These are phyloP conservation scores for Antedon mediterranea DNA, from an alignment of 53 echinoderm and acorn worm genomes.

Conservation along the genomic window DNA sequence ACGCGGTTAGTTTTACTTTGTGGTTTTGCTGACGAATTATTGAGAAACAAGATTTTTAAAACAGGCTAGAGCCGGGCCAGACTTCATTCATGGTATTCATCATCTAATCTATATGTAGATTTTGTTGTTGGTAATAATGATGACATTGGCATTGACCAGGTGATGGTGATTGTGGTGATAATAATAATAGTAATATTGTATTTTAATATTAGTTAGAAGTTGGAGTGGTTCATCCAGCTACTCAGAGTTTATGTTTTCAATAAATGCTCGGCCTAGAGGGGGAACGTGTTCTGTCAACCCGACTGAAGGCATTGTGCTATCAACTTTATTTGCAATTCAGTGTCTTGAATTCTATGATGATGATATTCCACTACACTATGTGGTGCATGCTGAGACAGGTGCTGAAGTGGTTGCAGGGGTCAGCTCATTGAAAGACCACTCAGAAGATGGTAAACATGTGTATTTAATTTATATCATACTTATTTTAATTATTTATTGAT, in stretches of 20 bases:
- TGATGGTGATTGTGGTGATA: too few relatives aligned
- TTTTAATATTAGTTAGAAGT: slow-evolving; percentile 31
- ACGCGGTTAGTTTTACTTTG: too few relatives aligned
- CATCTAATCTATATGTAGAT: too few relatives aligned
- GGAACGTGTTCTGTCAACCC: slow-evolving; percentile 55
- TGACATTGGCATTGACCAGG: neutral
- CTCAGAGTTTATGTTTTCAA: slow-evolving; percentile 53
- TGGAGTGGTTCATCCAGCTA: slow-evolving; percentile 51
- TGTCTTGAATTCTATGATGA: slow-evolving; percentile 56
- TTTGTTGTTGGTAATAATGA: neutral
- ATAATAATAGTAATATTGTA: neutral
- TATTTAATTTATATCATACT: neutral
- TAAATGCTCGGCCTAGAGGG: slow-evolving; percentile 49
- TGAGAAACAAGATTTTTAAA: too few relatives aligned
- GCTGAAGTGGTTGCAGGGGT: slow-evolving; percentile 23
- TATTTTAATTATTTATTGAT: neutral
- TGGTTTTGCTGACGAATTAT: too few relatives aligned
- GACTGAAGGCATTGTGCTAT: slow-evolving; percentile 40
- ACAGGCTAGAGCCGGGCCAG: too few relatives aligned
- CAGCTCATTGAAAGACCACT: slow-evolving; percentile 14
- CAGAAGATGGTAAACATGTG: neutral
- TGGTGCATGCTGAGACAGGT: slow-evolving; percentile 23
- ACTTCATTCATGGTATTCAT: too few relatives aligned
- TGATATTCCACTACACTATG: slow-evolving; percentile 54
- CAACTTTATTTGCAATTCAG: slow-evolving; percentile 44